These are phyloP conservation scores for Ispidina lecontei DNA, from an alignment of 2,797 vertebrate species.

Conservation along the genomic window DNA sequence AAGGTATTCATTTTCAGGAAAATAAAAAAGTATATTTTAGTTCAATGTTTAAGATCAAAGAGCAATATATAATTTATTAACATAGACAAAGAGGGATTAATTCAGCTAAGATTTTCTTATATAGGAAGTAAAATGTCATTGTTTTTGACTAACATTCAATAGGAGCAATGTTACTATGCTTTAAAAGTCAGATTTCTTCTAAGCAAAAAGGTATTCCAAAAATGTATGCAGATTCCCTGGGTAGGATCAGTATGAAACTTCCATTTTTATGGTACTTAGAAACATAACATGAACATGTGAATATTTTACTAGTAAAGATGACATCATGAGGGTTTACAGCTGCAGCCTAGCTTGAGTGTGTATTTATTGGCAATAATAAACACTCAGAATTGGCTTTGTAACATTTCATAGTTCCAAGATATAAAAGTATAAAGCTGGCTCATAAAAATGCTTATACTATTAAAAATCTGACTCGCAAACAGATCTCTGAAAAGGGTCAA, in stretches of 20 bases:
- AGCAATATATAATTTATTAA: background rate
- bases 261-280: background rate
- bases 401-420: background rate
- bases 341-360: background rate
- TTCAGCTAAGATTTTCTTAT: background rate
- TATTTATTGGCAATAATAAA: background rate
- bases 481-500: background rate
- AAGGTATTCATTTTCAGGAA: background rate
- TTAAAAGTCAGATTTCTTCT: background rate
- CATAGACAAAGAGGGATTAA: background rate
- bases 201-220: background rate
- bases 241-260: background rate
- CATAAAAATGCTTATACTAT: background rate
- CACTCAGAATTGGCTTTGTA: constrained; percentile 1
- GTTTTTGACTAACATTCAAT: background rate
- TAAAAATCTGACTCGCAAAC: background rate
- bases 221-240: background rate
- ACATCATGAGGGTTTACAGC: background rate
- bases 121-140: background rate
- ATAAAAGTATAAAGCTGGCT: background rate
- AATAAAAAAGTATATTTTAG: background rate
- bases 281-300: background rate
- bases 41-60: background rate
- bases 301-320: background rate
- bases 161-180: background rate